A percentile compares a stretch with the other conserved stretches of the same genome.
These are phyloP conservation scores for Salvator merianae DNA, from an alignment of 2,113 vertebrate species.

Conservation along the genomic window DNA sequence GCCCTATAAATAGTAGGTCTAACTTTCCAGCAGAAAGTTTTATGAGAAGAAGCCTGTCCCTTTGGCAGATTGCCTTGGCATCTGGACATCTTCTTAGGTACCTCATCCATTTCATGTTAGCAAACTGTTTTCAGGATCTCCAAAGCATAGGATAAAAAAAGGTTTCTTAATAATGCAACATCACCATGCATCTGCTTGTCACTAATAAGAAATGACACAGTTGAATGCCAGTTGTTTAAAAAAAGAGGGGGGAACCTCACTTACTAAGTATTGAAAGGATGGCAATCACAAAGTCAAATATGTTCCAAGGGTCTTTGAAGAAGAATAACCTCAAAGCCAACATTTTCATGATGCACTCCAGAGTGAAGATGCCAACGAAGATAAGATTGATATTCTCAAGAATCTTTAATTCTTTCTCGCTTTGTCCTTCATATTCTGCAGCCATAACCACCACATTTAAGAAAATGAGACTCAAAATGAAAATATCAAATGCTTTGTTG, in stretches of 20 bases:
- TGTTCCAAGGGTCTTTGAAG: conserved; percentile 93
- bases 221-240: not conserved
- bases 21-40: too few relatives aligned
- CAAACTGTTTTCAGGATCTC: not conserved
- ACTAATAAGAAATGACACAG: not conserved
- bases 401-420: conserved; percentile 59
- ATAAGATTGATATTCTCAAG: conserved; percentile 86
- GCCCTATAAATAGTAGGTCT: too few relatives aligned
- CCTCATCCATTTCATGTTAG: not conserved
- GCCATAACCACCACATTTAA: conserved; percentile 96
- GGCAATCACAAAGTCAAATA: conserved; percentile 94
- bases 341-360: conserved; percentile 90
- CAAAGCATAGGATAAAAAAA: not conserved
- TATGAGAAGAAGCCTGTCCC: not conserved
- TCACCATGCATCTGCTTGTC: not conserved
- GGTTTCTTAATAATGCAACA: not conserved
- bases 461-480: conserved; percentile 89
- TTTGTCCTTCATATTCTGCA: conserved; percentile 77
- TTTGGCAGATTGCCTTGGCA: not conserved
- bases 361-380: conserved; percentile 90
- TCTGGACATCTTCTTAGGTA: not conserved
- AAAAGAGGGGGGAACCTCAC: conserved; percentile 57
- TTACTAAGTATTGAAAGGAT: conserved; percentile 91
- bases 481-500: conserved; percentile 89
- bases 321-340: conserved; percentile 91